Conservation (phyloP, 2,113 vertebrate species). For the Deroptyus accipitrinus region DNA sequence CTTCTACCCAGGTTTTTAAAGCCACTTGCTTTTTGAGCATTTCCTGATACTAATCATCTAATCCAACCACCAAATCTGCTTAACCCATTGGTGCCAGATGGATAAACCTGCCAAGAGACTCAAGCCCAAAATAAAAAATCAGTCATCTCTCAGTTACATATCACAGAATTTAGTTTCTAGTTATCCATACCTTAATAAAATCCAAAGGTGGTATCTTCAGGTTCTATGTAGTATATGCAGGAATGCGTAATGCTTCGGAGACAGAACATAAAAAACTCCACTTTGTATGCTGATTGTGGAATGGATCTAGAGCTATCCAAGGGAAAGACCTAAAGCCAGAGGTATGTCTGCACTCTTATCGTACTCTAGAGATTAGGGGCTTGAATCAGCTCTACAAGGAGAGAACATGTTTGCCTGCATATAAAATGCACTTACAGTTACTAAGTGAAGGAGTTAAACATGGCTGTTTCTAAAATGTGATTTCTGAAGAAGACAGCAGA, state of each 20-base stretch:
- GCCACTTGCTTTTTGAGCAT: background rate
- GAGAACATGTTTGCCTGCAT: background rate
- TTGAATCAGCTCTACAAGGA: background rate
- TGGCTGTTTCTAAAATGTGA: background rate
- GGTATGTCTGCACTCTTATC: background rate
- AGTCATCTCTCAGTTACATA: accelerated
- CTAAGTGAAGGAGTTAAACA: background rate
- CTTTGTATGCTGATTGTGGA: background rate
- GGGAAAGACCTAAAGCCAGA: background rate
- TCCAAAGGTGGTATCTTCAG: background rate
- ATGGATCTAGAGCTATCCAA: background rate
- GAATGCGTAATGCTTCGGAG: background rate
- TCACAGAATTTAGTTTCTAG: background rate
- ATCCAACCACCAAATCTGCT: background rate
- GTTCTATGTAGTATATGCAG: background rate
- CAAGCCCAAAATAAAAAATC: background rate
- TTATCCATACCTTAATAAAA: background rate
- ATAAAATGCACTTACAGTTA: background rate
- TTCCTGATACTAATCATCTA: conserved; percentile 13
- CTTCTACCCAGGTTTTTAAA: background rate
- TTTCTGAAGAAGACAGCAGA: background rate
- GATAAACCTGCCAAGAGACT: background rate
- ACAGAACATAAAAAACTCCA: background rate
- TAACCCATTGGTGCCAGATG: background rate
- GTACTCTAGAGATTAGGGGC: background rate